Conservation (phyloP, 2,797 vertebrate species). For the Poeciliopsis presidionis region DNA sequence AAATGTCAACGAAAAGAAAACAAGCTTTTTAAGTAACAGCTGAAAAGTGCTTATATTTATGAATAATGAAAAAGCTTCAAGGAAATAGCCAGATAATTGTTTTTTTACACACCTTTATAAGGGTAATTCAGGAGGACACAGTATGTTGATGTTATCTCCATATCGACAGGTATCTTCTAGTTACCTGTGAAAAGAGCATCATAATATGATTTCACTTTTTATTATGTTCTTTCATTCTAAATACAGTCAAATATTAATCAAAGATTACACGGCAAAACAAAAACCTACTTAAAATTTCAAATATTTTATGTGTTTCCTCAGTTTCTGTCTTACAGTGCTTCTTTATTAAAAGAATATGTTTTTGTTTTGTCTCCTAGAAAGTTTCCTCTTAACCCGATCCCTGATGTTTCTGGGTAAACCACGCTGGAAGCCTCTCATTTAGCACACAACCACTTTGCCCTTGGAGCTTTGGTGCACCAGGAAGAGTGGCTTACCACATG, state of each 20-base stretch:
- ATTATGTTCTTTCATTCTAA: not conserved
- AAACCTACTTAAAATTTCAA: not conserved
- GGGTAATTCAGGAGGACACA: not conserved
- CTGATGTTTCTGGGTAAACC: slow-evolving; percentile 64
- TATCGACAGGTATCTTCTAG: not conserved
- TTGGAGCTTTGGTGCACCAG: slow-evolving; percentile 38
- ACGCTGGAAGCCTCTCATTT: slow-evolving; percentile 69
- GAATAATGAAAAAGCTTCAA: not conserved
- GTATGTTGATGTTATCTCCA: not conserved
- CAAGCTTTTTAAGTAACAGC: not conserved
- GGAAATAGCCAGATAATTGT: not conserved
- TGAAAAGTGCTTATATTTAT: not conserved
- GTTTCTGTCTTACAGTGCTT: slow-evolving; percentile 1
- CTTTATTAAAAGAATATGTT: slow-evolving; percentile 35
- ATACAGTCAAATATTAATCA: slow-evolving; percentile 12
- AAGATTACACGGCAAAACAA: not conserved
- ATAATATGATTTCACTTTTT: slow-evolving; percentile 49
- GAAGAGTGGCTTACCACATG: slow-evolving; percentile 43
- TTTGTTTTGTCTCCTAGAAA: slow-evolving; percentile 55
- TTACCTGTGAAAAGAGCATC: not conserved
- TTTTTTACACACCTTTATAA: not conserved
- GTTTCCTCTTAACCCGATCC: slow-evolving; percentile 43
- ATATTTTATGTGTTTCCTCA: not conserved
- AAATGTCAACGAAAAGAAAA: not conserved
- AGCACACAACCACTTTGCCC: slow-evolving; percentile 44